These are phyloP conservation scores for Eilema griseolum DNA, from an alignment of 2,888 invertebrate genomes.

Conservation along the genomic window DNA sequence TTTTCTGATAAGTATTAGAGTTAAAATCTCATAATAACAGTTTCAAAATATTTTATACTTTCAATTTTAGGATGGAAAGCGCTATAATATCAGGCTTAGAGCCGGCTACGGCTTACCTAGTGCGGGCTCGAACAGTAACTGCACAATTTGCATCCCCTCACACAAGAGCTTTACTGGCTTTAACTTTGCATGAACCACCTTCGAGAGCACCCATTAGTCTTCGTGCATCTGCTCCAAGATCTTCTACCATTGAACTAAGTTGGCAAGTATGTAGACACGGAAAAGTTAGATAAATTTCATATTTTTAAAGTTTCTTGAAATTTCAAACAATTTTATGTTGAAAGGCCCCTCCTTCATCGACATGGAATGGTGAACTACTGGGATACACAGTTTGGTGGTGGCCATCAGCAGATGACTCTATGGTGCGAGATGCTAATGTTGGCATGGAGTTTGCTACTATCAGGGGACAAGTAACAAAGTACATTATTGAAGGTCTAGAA, in stretches of 20 bases:
- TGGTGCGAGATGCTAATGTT: constrained; percentile 73
- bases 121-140: constrained; percentile 79
- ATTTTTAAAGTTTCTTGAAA: not conserved
- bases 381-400: constrained; percentile 93
- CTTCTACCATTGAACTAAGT: constrained; percentile 75
- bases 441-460: constrained; percentile 89
- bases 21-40: not conserved
- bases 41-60: not conserved
- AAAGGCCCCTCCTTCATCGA: constrained; percentile 89
- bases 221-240: constrained; percentile 75
- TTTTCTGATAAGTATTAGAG: not conserved
- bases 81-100: constrained; percentile 80
- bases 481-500: constrained; percentile 90
- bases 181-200: constrained; percentile 81
- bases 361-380: constrained; percentile 92
- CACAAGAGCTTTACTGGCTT: constrained; percentile 76
- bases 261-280: constrained; percentile 73
- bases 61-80: constrained; percentile 67
- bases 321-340: constrained; percentile 12
- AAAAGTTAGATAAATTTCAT: not conserved
- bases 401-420: constrained; percentile 77
- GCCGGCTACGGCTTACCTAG: constrained; percentile 80
- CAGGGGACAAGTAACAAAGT: constrained; percentile 91
- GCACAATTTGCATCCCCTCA: constrained; percentile 81
- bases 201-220: constrained; percentile 76